Conservation (phyloP, 2,113 vertebrate species). For the Pangasianodon gigas region DNA sequence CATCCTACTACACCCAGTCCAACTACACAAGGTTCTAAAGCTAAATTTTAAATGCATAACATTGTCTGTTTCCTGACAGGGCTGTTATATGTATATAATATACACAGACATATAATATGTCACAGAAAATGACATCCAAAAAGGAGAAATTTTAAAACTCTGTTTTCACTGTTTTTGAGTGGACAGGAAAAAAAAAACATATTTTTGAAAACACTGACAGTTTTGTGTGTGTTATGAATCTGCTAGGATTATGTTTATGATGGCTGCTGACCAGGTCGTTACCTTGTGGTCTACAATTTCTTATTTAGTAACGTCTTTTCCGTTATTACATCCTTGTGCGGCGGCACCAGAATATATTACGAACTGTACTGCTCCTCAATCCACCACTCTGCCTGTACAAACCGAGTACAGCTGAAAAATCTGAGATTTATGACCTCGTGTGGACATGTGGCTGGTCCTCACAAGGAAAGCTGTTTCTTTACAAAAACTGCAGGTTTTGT, state of each 20-base stretch:
- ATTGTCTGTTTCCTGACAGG: too few relatives aligned
- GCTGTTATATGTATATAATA: neutral
- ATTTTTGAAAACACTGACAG: neutral
- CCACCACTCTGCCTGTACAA: neutral
- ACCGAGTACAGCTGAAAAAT: neutral
- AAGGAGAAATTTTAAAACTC: neutral
- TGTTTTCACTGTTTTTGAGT: neutral
- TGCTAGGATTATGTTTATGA: neutral
- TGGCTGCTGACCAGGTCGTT: neutral
- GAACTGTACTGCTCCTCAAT: neutral
- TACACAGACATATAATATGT: neutral
- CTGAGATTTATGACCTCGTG: neutral
- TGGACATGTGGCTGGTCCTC: neutral
- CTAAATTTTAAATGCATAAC: too few relatives aligned
- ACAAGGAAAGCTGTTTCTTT: neutral
- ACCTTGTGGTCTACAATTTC: neutral
- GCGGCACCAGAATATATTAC: neutral
- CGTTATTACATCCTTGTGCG: neutral
- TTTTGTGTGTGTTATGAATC: neutral
- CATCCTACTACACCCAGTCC: neutral
- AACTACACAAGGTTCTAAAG: neutral
- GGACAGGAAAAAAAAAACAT: neutral
- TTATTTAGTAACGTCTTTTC: neutral
- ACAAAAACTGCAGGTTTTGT: neutral
- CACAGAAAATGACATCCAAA: neutral